Base-by-base conservation (phyloP, 2,888 invertebrate species). In the Synanthedon vespiformis region DNA sequence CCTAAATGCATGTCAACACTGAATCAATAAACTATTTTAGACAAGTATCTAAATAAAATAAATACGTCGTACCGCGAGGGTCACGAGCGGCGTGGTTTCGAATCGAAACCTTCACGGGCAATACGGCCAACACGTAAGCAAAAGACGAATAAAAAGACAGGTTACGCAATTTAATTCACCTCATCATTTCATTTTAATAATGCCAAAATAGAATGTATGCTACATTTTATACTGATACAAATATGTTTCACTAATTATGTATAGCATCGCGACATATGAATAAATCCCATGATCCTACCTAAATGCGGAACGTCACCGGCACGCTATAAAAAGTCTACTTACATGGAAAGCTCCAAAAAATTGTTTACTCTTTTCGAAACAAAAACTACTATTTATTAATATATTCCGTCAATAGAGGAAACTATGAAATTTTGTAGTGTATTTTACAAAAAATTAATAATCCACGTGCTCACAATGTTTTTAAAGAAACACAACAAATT, bases 381-480 rank as follows among this genome's bases (percentile, higher is more conserved):
- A 62, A 55, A 66, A 70, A 72, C 68, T 62, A 62, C 63, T 60
- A 49, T 12, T 12, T 16, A 40, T n/a, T 60, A 58, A 77, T 74
- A 72, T 69, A 58, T 58, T 65, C 62, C 63, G 64, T 57, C 68
- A 74, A 67, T 65, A 68, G 74, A 64, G 71, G 68, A 64, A 77
- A 86, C 85, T 82, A 72, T 74, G 67, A 72, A 86, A 83, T 84
- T 86, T 82, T 73, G 75, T 74, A 62, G 72, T 77, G 71, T 70
- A 70, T 56, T 60, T 61, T 61, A 60, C 34, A 61, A 68, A 73
- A 68, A 73, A 77, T 78, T 67, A 80, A 83, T 71, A 75, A 80
- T 91, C 90, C 91, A 91, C 91, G 91, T 91, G 91, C 91, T 90
- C 89, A 88, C 89, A 89, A 89, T 90, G 90, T 91, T 91, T 90